Percentiles rank a stretch among this genome's conserved stretches.
phyloP scores from a whole-genome alignment of 2,113 vertebrate genomes.

The Indicator indicator region DNA sequence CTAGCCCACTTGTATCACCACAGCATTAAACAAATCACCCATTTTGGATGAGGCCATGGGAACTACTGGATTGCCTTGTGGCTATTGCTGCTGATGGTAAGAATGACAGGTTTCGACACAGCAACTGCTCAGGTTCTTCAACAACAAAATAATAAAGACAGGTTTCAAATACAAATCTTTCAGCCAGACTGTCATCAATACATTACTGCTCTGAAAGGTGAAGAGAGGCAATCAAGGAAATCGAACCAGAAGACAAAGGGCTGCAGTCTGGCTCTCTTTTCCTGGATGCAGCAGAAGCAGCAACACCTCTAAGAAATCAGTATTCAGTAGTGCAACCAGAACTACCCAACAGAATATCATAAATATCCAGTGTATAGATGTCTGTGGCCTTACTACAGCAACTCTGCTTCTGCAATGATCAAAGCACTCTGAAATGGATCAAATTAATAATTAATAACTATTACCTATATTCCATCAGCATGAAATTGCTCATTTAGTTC shows the following conservation, averaged over 20 bases:
- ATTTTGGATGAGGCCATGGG: background rate
- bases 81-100: background rate
- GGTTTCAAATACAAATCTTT: background rate
- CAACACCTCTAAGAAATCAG: background rate
- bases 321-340: background rate
- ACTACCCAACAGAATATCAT: background rate
- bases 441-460: conserved; percentile 24
- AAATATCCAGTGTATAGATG: background rate
- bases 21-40: background rate
- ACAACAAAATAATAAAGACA: background rate
- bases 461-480: background rate
- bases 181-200: background rate
- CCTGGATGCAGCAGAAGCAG: background rate
- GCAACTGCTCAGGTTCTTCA: background rate
- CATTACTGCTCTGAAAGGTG: background rate
- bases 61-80: background rate
- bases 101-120: background rate
- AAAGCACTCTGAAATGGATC: conserved; percentile 17
- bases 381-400: background rate
- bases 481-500: conserved; percentile 6
- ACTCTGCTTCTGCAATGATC: background rate
- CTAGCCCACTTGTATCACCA: background rate
- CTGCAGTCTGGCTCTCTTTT: background rate
- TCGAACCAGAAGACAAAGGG: background rate
- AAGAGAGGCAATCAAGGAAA: background rate